Evolutionary conservation across 2,113 vertebrate species (phyloP).

Genomic region (Phylloscopus whistleri): DNA sequence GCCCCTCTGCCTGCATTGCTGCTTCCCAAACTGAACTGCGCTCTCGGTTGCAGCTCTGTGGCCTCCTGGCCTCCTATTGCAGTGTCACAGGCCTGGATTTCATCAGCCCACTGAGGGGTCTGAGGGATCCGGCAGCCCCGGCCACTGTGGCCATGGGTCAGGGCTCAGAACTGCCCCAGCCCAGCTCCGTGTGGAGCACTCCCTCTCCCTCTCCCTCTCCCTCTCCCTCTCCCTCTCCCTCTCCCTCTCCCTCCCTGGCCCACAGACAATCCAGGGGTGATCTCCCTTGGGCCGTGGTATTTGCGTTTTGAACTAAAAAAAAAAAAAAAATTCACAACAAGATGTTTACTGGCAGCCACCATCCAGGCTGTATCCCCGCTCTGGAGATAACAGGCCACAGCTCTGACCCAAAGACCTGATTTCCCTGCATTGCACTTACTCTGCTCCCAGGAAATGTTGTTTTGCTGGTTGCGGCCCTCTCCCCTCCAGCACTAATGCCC

Average conservation of each 20-base stretch:
- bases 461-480: neutral
- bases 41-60: neutral
- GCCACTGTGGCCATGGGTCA: neutral
- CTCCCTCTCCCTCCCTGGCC: accelerated
- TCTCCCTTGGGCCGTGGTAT: neutral
- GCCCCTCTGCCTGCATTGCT: neutral
- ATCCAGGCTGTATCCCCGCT: accelerated
- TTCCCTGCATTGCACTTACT: neutral
- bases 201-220: neutral
- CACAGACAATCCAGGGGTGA: neutral
- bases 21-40: neutral
- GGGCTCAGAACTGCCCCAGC: accelerated
- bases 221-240: neutral
- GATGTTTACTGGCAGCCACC: neutral
- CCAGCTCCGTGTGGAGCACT: accelerated
- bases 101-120: neutral
- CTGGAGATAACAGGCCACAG: neutral
- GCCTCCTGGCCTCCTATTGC: neutral
- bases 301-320: neutral
- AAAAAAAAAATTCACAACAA: neutral
- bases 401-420: neutral
- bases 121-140: accelerated
- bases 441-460: neutral
- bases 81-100: neutral
- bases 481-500: neutral